phyloP scores from a whole-genome alignment of 2,113 vertebrate genomes.

The Rhinichthys klamathensis region DNA sequence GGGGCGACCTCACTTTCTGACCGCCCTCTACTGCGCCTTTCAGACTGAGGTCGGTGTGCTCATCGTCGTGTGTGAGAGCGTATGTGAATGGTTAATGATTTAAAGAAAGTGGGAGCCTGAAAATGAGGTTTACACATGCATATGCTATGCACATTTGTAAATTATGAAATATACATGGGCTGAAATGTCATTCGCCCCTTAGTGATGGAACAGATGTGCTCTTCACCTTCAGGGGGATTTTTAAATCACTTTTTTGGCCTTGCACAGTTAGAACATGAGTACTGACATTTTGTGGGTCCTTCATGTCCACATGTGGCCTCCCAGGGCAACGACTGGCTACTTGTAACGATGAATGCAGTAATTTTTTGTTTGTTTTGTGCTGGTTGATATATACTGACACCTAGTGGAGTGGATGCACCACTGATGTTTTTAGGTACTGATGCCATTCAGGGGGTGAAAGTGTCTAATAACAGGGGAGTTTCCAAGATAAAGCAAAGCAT shows the following conservation, averaged over 20 bases:
- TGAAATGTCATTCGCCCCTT: conserved; percentile 6
- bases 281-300: conserved; percentile 21
- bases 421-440: not conserved
- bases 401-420: conserved; percentile 5
- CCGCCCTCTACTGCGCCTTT: conserved; percentile 87
- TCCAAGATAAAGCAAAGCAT: not conserved
- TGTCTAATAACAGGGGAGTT: not conserved
- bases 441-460: not conserved
- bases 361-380: not conserved
- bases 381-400: conserved; percentile 13
- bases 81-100: conserved; percentile 10
- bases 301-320: not conserved
- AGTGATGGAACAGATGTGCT: conserved; percentile 26
- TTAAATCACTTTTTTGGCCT: not conserved
- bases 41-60: conserved; percentile 82
- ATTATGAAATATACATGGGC: conserved; percentile 21
- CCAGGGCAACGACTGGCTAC: not conserved
- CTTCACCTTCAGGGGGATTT: conserved; percentile 17
- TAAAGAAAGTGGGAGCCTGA: not conserved
- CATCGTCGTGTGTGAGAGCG: not conserved
- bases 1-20: conserved; percentile 87
- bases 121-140: not conserved
- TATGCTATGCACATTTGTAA: conserved; percentile 12
- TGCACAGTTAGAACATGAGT: not conserved
- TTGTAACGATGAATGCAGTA: not conserved